Percentiles rank a stretch among this genome's conserved stretches.
phyloP scores from a whole-genome alignment of 1,140 invertebrate genomes.

The Pogonomyrmex californicus region DNA sequence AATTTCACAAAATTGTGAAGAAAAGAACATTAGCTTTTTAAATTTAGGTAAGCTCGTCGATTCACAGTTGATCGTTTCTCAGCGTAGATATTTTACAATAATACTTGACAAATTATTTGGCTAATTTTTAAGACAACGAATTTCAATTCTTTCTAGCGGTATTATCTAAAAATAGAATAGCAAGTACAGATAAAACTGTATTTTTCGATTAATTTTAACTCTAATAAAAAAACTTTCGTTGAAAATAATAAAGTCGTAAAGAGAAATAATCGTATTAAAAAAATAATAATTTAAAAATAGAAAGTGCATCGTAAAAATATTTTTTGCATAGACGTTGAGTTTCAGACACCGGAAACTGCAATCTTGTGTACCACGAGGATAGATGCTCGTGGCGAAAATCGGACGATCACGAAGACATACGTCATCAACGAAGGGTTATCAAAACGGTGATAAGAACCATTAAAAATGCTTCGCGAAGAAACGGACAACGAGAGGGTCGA shows the following conservation, averaged over 20 bases:
- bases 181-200: background rate
- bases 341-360: conserved; percentile 46
- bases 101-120: background rate
- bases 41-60: conserved; percentile 18
- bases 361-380: background rate
- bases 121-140: background rate
- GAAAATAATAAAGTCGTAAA: background rate
- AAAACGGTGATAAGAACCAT: background rate
- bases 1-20: background rate
- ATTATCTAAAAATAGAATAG: conserved; percentile 6
- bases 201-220: background rate
- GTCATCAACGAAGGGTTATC: conserved; percentile 59
- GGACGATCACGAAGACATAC: conserved; percentile 3
- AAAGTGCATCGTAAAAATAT: background rate
- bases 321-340: conserved; percentile 13
- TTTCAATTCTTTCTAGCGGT: background rate
- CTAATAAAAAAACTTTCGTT: background rate
- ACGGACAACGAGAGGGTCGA: conserved; percentile 63
- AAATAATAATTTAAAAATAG: background rate
- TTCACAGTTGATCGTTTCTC: background rate
- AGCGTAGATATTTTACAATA: background rate
- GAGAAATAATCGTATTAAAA: background rate
- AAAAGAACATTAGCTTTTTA: conserved; percentile 4
- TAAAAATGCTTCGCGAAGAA: conserved; percentile 48
- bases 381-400: conserved; percentile 32